Evolutionary conservation across 2,113 vertebrate species (phyloP).

Genomic region (pig (Sus scrofa)): DNA sequence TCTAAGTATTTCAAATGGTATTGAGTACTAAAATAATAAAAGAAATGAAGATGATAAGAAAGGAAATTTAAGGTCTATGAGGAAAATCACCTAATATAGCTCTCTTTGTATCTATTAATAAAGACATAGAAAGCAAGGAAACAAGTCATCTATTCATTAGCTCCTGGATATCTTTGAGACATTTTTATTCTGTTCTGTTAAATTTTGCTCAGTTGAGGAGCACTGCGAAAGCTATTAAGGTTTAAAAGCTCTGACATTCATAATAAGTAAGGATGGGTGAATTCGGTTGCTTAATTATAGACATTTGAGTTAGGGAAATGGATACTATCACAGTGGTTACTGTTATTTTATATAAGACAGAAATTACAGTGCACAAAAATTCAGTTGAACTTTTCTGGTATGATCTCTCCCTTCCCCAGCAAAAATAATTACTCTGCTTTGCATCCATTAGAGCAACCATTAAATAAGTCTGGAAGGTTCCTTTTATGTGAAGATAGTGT

Average conservation of each 20-base stretch:
- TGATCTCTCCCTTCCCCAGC: constrained; percentile 32
- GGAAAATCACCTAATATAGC: neutral
- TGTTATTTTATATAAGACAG: constrained; percentile 65
- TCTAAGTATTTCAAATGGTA: constrained; percentile 17
- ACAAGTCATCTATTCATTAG: constrained; percentile 59
- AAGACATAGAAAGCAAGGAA: constrained; percentile 43
- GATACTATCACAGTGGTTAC: constrained; percentile 43
- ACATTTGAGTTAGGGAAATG: constrained; percentile 65
- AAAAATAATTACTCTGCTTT: constrained; percentile 53
- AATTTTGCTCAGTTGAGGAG: constrained; percentile 60
- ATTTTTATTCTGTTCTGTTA: constrained; percentile 66
- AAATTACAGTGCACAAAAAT: constrained; percentile 68
- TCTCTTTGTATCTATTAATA: constrained; percentile 59
- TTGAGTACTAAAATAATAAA: neutral
- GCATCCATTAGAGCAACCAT: neutral
- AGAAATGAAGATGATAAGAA: constrained; percentile 25
- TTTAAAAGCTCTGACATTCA: constrained; percentile 63
- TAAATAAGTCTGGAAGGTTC: neutral
- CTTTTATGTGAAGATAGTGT: constrained; percentile 42
- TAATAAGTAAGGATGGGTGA: constrained; percentile 65
- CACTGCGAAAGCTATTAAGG: constrained; percentile 67
- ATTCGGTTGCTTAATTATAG: constrained; percentile 66
- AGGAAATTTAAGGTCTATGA: neutral
- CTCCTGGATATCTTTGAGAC: constrained; percentile 24
- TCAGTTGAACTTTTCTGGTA: constrained; percentile 24